phyloP scores from a whole-genome alignment of 2,888 invertebrate species.

The Netelia melanura region DNA sequence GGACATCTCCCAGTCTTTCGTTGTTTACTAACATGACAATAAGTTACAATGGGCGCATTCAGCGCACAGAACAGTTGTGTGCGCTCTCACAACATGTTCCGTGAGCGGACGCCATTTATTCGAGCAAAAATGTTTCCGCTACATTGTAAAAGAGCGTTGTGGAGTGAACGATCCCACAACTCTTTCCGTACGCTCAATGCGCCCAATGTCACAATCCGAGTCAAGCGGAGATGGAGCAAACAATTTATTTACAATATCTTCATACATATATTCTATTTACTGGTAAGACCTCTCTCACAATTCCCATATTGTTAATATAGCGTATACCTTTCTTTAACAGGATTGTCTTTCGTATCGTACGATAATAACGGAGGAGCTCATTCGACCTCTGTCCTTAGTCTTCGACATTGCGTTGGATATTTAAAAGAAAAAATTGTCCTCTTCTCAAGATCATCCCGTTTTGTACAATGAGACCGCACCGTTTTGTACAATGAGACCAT shows the following conservation, averaged over 20 bases:
- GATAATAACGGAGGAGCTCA: background rate
- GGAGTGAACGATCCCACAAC: too few relatives aligned
- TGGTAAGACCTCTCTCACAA: background rate
- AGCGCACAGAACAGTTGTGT: too few relatives aligned
- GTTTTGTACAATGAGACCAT: slow-evolving; percentile 23
- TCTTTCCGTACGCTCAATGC: too few relatives aligned
- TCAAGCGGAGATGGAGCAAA: slow-evolving; percentile 9
- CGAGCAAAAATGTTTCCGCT: too few relatives aligned
- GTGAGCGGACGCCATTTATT: too few relatives aligned
- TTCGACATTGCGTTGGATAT: background rate
- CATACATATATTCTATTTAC: background rate
- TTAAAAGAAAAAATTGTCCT: background rate
- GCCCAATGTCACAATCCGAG: too few relatives aligned
- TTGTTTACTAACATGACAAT: too few relatives aligned
- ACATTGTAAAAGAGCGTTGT: too few relatives aligned
- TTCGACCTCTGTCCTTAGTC: background rate
- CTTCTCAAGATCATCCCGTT: slow-evolving; percentile 1
- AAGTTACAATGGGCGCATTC: too few relatives aligned
- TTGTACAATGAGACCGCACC: slow-evolving; percentile 13
- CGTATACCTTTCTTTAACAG: background rate
- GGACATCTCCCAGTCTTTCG: too few relatives aligned
- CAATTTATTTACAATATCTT: slow-evolving; percentile 62
- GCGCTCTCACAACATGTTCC: too few relatives aligned
- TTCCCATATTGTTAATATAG: background rate
- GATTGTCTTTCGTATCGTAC: slow-evolving; percentile 58